Percentiles rank a stretch among this genome's conserved stretches.
Evolutionary conservation across 2,888 invertebrate species (phyloP).

Genomic region (Rhagium mordax): DNA sequence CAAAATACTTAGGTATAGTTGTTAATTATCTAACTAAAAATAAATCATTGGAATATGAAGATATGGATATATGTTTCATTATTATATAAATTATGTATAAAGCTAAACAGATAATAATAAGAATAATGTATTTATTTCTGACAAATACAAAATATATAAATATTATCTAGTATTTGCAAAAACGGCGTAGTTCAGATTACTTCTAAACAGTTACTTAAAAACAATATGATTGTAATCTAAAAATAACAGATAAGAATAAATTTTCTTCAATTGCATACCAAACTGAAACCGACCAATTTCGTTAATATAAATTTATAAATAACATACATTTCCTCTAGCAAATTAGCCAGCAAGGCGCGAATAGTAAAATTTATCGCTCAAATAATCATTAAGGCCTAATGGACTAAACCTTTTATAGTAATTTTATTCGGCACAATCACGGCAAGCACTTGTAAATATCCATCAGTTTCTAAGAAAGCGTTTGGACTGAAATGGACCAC

Average conservation of each 20-base stretch:
- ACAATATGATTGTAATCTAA: no score
- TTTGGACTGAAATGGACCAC: not conserved
- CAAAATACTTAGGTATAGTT: no score
- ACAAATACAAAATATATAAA: no score
- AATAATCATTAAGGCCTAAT: constrained; percentile 34
- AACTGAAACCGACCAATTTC: not conserved
- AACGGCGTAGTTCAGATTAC: no score
- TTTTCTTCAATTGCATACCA: not conserved
- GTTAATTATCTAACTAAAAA: no score
- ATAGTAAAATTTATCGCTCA: constrained; percentile 24
- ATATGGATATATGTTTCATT: no score
- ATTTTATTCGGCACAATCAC: constrained; percentile 32
- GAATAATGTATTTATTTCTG: no score
- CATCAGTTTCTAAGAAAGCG: constrained; percentile 15
- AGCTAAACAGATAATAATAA: no score
- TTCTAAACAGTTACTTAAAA: no score
- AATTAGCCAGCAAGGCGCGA: constrained; percentile 23
- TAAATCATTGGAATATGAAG: no score
- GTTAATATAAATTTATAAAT: constrained; percentile 12
- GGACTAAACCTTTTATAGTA: constrained; percentile 35
- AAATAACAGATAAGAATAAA: not conserved
- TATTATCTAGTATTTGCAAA: no score
- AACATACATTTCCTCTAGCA: constrained; percentile 18
- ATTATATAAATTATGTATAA: no score
- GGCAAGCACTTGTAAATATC: constrained; percentile 30